Conservation (phyloP, 2,113 vertebrate species). For the Gallinago undulata region DNA sequence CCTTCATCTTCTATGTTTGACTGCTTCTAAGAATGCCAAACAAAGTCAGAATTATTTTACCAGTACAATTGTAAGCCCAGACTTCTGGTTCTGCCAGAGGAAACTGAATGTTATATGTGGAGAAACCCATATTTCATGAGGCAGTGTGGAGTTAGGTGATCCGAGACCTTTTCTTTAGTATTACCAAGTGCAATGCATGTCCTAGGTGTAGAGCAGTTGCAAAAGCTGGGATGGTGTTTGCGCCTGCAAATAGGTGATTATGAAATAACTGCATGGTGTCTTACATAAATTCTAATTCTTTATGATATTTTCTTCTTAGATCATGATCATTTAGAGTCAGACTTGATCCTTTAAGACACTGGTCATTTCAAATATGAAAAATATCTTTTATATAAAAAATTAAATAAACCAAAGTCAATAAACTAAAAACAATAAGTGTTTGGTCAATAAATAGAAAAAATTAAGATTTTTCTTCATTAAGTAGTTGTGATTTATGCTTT, state of each 20-base stretch:
- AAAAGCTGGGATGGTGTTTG: neutral
- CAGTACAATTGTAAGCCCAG: neutral
- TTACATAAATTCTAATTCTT: neutral
- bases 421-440: neutral
- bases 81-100: neutral
- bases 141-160: neutral
- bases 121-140: neutral
- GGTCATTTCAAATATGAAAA: neutral
- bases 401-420: neutral
- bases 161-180: neutral
- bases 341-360: neutral
- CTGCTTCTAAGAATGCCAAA: neutral
- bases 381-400: neutral
- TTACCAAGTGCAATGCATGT: neutral
- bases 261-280: neutral
- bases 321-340: neutral
- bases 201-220: neutral
- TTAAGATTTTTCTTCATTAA: neutral
- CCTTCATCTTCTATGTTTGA: neutral
- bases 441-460: neutral
- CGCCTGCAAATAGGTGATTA: neutral
- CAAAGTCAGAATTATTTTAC: neutral
- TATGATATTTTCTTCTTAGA: neutral
- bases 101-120: neutral
- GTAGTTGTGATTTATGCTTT: neutral